Conservation (phyloP, 2,888 invertebrate species). For the Erpobdella octoculata region DNA sequence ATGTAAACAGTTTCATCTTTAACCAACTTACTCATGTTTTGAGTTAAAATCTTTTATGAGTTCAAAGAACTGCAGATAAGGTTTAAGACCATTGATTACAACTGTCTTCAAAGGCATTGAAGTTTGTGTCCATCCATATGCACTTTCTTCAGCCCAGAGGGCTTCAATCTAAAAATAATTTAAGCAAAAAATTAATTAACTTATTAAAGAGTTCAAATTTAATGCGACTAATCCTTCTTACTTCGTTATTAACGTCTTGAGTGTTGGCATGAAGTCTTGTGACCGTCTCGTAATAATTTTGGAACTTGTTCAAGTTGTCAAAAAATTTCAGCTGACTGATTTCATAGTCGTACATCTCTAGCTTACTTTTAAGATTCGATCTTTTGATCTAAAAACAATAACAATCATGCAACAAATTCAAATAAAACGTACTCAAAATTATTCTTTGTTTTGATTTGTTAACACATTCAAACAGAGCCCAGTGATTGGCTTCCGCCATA, state of each 20-base stretch:
- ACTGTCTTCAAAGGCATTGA: slow-evolving; percentile 19
- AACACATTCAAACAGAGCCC: too few species aligned
- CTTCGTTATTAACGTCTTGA: slow-evolving; percentile 17
- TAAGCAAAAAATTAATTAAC: background rate
- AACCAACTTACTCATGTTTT: slow-evolving; percentile 12
- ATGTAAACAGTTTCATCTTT: too few species aligned
- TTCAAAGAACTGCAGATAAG: slow-evolving; percentile 23
- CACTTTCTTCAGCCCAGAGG: slow-evolving; percentile 27
- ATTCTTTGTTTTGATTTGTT: too few species aligned
- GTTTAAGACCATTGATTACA: slow-evolving; percentile 23
- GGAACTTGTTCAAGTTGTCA: slow-evolving; percentile 16
- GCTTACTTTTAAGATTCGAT: slow-evolving; percentile 6
- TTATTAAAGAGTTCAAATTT: background rate
- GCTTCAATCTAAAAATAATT: slow-evolving; percentile 27
- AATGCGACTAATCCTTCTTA: background rate
- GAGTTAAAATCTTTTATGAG: slow-evolving; percentile 17
- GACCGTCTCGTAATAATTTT: slow-evolving; percentile 16
- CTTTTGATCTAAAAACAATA: too few species aligned
- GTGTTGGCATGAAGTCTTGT: slow-evolving; percentile 12
- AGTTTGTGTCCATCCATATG: slow-evolving; percentile 28
- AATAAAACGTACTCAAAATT: too few species aligned
- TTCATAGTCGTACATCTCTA: slow-evolving; percentile 8
- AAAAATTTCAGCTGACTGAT: slow-evolving; percentile 14
- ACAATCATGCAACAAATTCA: too few species aligned
- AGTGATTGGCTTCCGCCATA: too few species aligned